Evolutionary conservation across 2,113 vertebrate genomes (phyloP).

Genomic region (Podarcis muralis): DNA sequence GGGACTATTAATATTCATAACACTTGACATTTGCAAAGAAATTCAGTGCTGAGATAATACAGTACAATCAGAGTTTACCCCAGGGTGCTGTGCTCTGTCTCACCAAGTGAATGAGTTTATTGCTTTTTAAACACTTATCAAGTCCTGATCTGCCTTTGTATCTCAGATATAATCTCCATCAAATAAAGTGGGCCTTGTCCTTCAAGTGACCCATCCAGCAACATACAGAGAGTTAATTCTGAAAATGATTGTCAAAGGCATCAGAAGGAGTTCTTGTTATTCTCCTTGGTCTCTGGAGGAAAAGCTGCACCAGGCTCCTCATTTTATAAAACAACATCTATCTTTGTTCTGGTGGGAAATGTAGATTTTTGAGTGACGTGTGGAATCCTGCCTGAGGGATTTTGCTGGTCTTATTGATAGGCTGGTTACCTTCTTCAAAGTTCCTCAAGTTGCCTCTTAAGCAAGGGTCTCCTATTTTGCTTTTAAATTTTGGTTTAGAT

Average conservation of each 20-base stretch:
- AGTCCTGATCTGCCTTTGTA: constrained; percentile 53
- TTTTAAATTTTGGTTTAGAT: neutral
- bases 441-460: neutral
- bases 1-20: constrained; percentile 59
- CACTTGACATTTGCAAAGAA: constrained; percentile 52
- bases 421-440: neutral
- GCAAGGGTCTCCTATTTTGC: neutral
- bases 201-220: constrained; percentile 60
- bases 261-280: constrained; percentile 14
- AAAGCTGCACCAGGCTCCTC: constrained; percentile 27
- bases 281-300: constrained; percentile 1
- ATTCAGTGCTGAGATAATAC: constrained; percentile 23
- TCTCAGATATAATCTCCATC: constrained; percentile 55
- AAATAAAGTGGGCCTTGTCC: constrained; percentile 48
- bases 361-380: neutral
- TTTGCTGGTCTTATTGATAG: neutral
- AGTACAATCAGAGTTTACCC: constrained; percentile 42
- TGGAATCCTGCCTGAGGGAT: neutral
- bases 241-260: constrained; percentile 30
- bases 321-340: neutral
- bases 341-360: constrained; percentile 22
- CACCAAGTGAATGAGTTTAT: constrained; percentile 29
- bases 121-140: constrained; percentile 55
- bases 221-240: constrained; percentile 29
- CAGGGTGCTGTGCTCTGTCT: constrained; percentile 31